Conservation (phyloP, 2,113 vertebrate genomes). For the Oryzias curvinotus region DNA sequence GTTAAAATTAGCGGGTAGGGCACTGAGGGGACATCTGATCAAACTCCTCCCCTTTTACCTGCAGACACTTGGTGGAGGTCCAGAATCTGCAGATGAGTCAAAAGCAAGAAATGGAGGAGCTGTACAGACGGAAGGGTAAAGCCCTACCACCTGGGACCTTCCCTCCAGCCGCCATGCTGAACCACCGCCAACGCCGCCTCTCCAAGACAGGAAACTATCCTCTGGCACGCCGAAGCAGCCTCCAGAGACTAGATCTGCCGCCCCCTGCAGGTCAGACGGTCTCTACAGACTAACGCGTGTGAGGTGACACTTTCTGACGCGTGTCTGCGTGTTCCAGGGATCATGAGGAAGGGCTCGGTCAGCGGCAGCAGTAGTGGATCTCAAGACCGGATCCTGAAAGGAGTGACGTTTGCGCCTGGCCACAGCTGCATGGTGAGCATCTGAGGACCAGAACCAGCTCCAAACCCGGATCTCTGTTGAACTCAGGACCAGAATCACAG, state of each 20-base stretch:
- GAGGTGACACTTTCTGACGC: not conserved
- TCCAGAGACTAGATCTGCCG: constrained; percentile 82
- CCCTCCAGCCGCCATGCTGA: constrained; percentile 86
- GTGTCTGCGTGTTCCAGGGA: constrained; percentile 70
- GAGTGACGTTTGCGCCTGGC: constrained; percentile 85
- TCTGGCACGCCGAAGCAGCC: constrained; percentile 81
- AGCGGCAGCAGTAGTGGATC: constrained; percentile 87
- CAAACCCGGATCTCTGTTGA: no score
- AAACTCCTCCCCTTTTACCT: not conserved
- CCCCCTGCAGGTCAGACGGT: constrained; percentile 78
- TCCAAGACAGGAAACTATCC: constrained; percentile 85
- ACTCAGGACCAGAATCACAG: no score
- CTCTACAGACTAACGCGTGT: not conserved
- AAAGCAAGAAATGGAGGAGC: constrained; percentile 90
- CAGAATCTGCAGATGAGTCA: constrained; percentile 86
- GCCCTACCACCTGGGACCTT: constrained; percentile 87
- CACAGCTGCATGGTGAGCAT: constrained; percentile 77
- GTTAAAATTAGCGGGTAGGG: no score
- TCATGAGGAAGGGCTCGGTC: constrained; percentile 86
- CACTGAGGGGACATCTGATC: not conserved
- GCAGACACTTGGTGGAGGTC: constrained; percentile 88
- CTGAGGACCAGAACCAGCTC: no score
- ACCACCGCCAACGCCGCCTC: constrained; percentile 85
- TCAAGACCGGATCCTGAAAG: constrained; percentile 82
- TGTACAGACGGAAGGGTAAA: constrained; percentile 88